Conservation (phyloP, 2,888 invertebrate species). For the Drosophila subquinaria region DNA sequence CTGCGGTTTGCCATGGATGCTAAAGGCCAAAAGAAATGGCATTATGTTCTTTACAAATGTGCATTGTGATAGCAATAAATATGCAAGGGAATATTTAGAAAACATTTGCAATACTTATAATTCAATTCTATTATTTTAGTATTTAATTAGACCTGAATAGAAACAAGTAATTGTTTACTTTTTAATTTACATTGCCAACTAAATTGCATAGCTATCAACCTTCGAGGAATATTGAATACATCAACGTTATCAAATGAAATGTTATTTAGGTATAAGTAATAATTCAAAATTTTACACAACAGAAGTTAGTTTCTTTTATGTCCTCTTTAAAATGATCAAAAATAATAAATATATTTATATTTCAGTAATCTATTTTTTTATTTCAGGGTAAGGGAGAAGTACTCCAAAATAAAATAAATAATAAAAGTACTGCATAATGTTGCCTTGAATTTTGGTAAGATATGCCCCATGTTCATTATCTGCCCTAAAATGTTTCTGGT, state of each 20-base stretch:
- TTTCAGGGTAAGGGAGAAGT: not conserved
- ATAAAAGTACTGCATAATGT: not conserved
- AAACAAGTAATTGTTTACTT: not conserved
- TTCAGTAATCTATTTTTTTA: not conserved
- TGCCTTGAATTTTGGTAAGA: constrained; percentile 4
- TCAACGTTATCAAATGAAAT: not conserved
- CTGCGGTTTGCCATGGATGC: constrained; percentile 41
- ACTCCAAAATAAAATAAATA: not conserved
- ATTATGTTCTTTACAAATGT: not conserved
- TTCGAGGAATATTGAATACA: no score
- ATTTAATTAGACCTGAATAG: not conserved
- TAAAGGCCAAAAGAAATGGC: constrained; percentile 6
- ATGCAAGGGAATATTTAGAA: not conserved
- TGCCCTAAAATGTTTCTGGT: not conserved
- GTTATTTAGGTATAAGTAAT: not conserved
- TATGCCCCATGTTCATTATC: not conserved
- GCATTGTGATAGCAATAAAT: not conserved
- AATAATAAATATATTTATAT: no score
- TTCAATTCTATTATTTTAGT: not conserved
- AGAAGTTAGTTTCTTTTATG: not conserved
- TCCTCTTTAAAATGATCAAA: no score
- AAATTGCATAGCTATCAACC: no score
- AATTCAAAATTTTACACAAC: not conserved
- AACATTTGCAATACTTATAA: not conserved
- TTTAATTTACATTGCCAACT: not conserved